Conservation (phyloP, 2,113 vertebrate species). For the Crotalus helleri region DNA sequence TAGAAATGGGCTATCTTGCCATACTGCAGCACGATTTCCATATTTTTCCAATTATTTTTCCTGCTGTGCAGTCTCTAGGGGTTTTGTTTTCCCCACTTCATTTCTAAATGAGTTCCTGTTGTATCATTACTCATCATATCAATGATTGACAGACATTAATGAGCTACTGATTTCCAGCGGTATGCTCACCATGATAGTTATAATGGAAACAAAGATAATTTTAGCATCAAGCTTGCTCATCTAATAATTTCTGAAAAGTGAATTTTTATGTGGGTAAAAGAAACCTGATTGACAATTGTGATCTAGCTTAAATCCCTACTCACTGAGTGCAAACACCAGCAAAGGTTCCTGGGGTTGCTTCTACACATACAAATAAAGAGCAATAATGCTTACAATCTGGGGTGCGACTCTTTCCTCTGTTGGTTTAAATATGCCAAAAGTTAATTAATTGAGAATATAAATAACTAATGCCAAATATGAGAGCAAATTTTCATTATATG, state of each 20-base stretch:
- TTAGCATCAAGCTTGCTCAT: conserved; percentile 11
- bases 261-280: conserved; percentile 14
- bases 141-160: conserved; percentile 21
- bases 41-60: background rate
- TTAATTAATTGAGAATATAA: background rate
- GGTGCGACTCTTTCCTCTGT: background rate
- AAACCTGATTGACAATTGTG: conserved; percentile 12
- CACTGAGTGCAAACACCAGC: background rate
- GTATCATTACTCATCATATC: conserved; percentile 30
- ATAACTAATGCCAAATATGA: rapidly evolving
- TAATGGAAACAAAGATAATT: conserved; percentile 34
- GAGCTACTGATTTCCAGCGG: conserved; percentile 28
- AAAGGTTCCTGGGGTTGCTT: background rate
- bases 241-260: conserved; percentile 11
- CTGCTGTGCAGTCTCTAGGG: background rate
- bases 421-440: background rate
- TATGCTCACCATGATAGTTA: conserved; percentile 10
- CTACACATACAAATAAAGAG: background rate
- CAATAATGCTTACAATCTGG: background rate
- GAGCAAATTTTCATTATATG: rapidly evolving
- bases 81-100: background rate
- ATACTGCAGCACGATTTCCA: rapidly evolving
- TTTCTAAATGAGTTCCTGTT: conserved; percentile 17
- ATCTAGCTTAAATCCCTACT: background rate
- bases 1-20: background rate